These are phyloP conservation scores for Pangasius mekongensis DNA, from an alignment of 2,797 vertebrate genomes.

Conservation along the genomic window DNA sequence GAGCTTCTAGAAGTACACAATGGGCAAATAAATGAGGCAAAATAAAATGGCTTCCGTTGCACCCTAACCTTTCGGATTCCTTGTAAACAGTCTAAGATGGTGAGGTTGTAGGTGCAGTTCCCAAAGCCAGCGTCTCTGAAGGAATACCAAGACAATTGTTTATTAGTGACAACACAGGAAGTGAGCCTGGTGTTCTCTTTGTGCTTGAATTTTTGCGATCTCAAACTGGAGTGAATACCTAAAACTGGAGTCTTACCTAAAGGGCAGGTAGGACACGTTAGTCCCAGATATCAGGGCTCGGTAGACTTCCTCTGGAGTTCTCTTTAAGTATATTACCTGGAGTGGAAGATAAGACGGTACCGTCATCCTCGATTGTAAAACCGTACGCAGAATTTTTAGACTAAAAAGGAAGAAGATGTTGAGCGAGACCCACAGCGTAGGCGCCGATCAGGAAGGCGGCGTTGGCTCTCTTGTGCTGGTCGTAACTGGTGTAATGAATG, in stretches of 20 bases:
- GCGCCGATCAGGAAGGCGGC: slow-evolving; percentile 88
- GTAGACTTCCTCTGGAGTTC: slow-evolving; percentile 88
- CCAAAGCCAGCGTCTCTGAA: slow-evolving; percentile 87
- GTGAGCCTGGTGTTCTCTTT: neutral
- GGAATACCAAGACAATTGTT: slow-evolving; percentile 31
- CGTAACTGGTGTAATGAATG: slow-evolving; percentile 86
- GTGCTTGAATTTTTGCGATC: neutral
- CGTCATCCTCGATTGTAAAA: neutral
- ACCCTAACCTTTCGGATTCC: slow-evolving; percentile 86
- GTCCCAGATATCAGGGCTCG: slow-evolving; percentile 83
- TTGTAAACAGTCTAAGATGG: slow-evolving; percentile 89
- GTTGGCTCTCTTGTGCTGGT: slow-evolving; percentile 90
- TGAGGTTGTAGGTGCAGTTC: slow-evolving; percentile 85
- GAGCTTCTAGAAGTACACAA: neutral
- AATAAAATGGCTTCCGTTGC: neutral
- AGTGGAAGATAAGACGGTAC: slow-evolving; percentile 27
- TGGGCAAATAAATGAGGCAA: neutral
- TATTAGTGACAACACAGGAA: neutral
- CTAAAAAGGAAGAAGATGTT: neutral
- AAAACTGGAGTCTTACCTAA: slow-evolving; percentile 77
- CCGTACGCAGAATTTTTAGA: neutral
- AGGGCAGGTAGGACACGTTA: slow-evolving; percentile 83
- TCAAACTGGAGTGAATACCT: neutral
- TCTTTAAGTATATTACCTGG: slow-evolving; percentile 90
- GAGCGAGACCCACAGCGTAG: slow-evolving; percentile 80